Percentiles rank a stretch among this genome's conserved stretches.
Evolutionary conservation across 1,140 invertebrate species (phyloP).

Genomic region (Lepidotrigona ventralis): DNA sequence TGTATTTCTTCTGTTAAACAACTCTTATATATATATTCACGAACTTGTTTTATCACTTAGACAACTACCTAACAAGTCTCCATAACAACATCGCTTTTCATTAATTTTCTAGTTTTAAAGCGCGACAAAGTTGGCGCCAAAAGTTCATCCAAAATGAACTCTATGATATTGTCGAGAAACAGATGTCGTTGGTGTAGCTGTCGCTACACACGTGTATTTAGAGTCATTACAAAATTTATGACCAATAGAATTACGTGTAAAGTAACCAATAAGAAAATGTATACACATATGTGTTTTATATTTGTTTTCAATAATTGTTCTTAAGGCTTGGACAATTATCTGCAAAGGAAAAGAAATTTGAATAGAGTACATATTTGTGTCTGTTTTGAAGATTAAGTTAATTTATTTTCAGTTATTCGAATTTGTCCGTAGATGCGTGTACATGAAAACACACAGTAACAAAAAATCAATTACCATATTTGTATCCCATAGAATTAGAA

Average conservation of each 20-base stretch:
- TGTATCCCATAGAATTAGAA: neutral
- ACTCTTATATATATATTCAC: too few relatives aligned
- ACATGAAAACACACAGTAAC: neutral
- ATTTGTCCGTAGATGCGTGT: neutral
- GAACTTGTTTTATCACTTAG: too few relatives aligned
- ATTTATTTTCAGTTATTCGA: neutral
- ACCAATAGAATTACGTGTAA: neutral
- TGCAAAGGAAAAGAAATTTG: neutral
- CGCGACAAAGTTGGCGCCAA: too few relatives aligned
- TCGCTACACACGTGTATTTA: neutral
- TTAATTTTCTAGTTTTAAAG: too few relatives aligned
- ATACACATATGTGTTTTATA: neutral
- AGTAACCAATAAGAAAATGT: neutral
- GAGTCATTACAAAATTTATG: neutral
- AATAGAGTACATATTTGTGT: neutral
- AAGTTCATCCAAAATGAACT: too few relatives aligned
- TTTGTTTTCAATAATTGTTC: neutral
- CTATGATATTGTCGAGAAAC: too few relatives aligned
- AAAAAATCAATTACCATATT: neutral
- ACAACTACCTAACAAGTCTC: too few relatives aligned
- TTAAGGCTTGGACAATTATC: neutral
- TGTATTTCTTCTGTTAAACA: too few relatives aligned
- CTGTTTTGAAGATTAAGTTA: neutral
- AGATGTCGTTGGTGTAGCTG: too few relatives aligned
- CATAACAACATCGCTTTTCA: too few relatives aligned